Evolutionary conservation across 2,797 vertebrate species (phyloP), one percentile per base, ranked within the genome.

Genomic region (Chaunax sp.): DNA sequence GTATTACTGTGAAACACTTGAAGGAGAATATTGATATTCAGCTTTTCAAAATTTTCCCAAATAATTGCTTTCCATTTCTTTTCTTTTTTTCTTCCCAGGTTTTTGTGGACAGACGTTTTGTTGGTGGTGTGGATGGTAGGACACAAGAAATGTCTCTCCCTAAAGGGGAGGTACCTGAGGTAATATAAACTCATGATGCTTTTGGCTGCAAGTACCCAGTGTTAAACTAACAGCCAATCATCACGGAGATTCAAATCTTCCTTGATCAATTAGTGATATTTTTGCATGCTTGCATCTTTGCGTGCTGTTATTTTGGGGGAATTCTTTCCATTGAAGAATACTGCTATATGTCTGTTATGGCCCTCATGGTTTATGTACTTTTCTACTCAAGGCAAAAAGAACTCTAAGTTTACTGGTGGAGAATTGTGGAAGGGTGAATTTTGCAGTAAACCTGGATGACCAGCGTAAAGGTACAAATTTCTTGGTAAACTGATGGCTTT

Each of bases 361-460:
- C 10, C 26, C 16, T 75, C 33, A 38, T 61, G 16, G 72, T 72
- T 78, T 61, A 33, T 84, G 46, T 63, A 23, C 81, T 73, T 74
- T 50, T 43, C 20, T 18, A 22, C 44, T 47, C 8, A 84, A 98
- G 97, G 95, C 92, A 37, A 94, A 93, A 80, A 92, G 93, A 73
- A 91, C 90, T 47, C 89, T 98, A 47, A 90, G 94, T 73, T 91
- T 99, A 56, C 81, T 98, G 82, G 96, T 97, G 45, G 97, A 98
- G 86, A 97, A 97, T 89, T 87, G 94, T 0, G 97, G 97, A 58
- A 92, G 97, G 20, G 96, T 97, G 83, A 98, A 97, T 89, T 98
- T 96, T 3, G 97, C 97, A 22, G 82, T 79, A 57, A 90, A 87
- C 0, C 74, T 97, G 66, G 94, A 97, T 19, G 85, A 94, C 5